Evolutionary conservation across 2,797 vertebrate species (phyloP).

Genomic region (Brachyrhaphis roseni): DNA sequence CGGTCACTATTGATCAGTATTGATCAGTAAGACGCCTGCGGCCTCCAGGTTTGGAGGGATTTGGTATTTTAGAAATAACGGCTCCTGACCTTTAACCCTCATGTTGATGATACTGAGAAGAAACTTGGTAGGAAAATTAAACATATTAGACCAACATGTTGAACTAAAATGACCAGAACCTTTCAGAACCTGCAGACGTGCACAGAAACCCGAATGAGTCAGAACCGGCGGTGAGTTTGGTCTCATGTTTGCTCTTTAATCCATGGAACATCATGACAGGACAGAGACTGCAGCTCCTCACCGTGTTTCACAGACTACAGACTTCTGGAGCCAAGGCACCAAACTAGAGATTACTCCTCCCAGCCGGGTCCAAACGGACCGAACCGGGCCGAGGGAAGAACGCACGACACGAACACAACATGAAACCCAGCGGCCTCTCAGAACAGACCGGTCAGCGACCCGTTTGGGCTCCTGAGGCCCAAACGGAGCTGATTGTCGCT

Average conservation of each 20-base stretch:
- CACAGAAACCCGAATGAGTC: background rate
- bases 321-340: constrained; percentile 75
- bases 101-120: too few relatives aligned
- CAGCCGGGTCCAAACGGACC: constrained; percentile 59
- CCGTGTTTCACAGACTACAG: constrained; percentile 71
- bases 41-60: too few relatives aligned
- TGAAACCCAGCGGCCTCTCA: background rate
- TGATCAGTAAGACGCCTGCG: too few relatives aligned
- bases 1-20: too few relatives aligned
- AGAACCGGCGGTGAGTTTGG: background rate
- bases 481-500: constrained; percentile 56
- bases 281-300: constrained; percentile 60
- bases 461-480: constrained; percentile 1
- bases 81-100: too few relatives aligned
- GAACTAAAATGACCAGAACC: background rate
- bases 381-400: constrained; percentile 10
- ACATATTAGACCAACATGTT: too few relatives aligned
- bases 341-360: constrained; percentile 70
- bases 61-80: too few relatives aligned
- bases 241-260: constrained; percentile 60
- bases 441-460: background rate
- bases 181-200: background rate
- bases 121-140: too few relatives aligned
- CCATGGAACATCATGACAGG: constrained; percentile 51
- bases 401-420: constrained; percentile 37